phyloP scores from a whole-genome alignment of 2,113 vertebrate species.

The Ondatra zibethicus region DNA sequence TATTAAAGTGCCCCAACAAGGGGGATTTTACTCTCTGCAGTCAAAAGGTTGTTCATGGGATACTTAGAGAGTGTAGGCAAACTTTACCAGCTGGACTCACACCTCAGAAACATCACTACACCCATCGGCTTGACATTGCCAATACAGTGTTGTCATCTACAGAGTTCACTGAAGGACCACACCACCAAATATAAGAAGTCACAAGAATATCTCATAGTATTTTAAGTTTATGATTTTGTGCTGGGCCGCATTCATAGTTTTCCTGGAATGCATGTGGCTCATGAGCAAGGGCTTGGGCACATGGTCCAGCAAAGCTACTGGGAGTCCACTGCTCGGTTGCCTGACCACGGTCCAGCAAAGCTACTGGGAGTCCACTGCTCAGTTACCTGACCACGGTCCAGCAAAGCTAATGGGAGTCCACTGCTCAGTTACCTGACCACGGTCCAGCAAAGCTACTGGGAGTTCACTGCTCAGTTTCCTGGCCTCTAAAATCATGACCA shows the following conservation, averaged over 20 bases:
- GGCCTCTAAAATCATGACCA: background rate
- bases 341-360: background rate
- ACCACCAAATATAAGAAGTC: background rate
- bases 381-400: too few relatives aligned
- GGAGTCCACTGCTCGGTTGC: background rate
- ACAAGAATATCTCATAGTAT: background rate
- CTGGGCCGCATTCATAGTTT: background rate
- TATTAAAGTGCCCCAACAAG: background rate
- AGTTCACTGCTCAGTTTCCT: background rate
- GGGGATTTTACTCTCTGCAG: background rate
- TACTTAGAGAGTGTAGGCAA: background rate
- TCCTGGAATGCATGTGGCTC: background rate
- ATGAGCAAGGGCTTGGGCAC: background rate
- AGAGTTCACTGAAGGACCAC: background rate
- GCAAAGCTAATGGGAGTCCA: background rate
- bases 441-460: background rate
- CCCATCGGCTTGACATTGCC: background rate
- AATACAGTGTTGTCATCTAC: background rate
- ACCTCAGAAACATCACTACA: background rate
- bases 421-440: too few relatives aligned
- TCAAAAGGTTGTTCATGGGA: background rate
- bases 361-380: background rate
- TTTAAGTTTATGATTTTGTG: background rate
- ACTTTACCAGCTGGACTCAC: background rate
- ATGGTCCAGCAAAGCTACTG: background rate